A percentile compares a stretch with the other conserved stretches of the same genome.
phyloP scores from a whole-genome alignment of 2,797 vertebrate genomes.

The Leptatherina wallacei region DNA sequence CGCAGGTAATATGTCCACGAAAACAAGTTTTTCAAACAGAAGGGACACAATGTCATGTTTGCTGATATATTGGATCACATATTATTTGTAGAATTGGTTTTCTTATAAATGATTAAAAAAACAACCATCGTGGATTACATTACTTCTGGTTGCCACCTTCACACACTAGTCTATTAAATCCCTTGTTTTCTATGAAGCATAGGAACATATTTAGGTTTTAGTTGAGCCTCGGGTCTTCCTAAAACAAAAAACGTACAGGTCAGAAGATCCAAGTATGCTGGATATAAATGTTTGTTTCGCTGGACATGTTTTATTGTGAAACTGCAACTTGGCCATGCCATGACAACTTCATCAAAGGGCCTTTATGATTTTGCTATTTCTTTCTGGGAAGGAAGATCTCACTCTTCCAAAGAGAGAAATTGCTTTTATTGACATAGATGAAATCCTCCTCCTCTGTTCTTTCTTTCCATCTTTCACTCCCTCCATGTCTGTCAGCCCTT shows the following conservation, averaged over 20 bases:
- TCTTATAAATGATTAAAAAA: neutral
- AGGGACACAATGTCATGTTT: neutral
- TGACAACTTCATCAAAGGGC: constrained; percentile 39
- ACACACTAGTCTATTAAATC: neutral
- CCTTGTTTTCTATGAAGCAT: neutral
- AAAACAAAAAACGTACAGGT: neutral
- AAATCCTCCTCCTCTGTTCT: constrained; percentile 37
- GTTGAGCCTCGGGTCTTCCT: neutral
- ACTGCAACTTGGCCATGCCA: constrained; percentile 10
- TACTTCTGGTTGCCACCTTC: neutral
- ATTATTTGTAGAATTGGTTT: neutral
- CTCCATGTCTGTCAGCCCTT: constrained; percentile 50
- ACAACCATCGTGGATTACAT: neutral
- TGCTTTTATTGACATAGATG: constrained; percentile 53
- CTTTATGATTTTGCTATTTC: constrained; percentile 41
- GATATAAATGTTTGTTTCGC: constrained; percentile 1
- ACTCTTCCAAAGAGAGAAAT: constrained; percentile 34
- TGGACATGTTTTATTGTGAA: neutral
- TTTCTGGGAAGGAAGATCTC: constrained; percentile 42
- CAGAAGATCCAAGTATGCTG: neutral
- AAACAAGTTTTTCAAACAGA: neutral
- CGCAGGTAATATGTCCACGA: neutral
- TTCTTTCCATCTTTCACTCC: constrained; percentile 29
- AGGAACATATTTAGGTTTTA: neutral
- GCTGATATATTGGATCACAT: neutral